These are phyloP conservation scores for Oreochromis grahami DNA, from an alignment of 2,797 vertebrate species.

Conservation along the genomic window DNA sequence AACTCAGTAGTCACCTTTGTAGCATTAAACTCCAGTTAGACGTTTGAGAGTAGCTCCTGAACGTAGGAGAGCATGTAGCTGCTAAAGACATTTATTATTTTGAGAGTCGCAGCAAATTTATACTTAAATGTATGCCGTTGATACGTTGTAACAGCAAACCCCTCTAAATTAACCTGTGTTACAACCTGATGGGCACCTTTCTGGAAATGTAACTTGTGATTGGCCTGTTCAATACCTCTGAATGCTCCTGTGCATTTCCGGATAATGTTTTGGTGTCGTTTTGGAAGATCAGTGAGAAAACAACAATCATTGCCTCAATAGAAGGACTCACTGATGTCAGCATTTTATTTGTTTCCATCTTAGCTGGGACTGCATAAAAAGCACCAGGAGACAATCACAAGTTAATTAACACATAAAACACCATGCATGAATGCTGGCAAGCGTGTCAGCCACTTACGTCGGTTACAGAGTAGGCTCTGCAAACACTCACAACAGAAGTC, in stretches of 20 bases:
- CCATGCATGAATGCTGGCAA: not conserved
- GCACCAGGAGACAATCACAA: not conserved
- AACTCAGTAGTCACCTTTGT: not conserved
- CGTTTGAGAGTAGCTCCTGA: not conserved
- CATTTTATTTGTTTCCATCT: not conserved
- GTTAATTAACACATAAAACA: not conserved
- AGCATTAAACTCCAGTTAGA: not conserved
- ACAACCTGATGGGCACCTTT: not conserved
- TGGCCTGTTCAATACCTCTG: not conserved
- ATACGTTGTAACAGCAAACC: not conserved
- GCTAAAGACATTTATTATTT: not conserved
- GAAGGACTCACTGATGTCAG: not conserved
- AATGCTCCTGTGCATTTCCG: not conserved
- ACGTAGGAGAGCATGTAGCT: not conserved
- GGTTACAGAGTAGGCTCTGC: not conserved
- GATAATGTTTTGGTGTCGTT: not conserved
- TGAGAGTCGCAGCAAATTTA: not conserved
- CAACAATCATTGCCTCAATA: not conserved
- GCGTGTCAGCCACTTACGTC: not conserved
- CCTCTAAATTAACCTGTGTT: not conserved
- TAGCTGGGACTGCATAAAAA: not conserved
- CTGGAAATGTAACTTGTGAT: not conserved
- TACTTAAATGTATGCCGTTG: not conserved
- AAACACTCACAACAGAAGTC: not conserved
- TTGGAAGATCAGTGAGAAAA: not conserved